Evolutionary conservation across 2,888 invertebrate genomes (phyloP), one percentile per base, ranked within the genome.

Genomic region (Ischnura elegans): DNA sequence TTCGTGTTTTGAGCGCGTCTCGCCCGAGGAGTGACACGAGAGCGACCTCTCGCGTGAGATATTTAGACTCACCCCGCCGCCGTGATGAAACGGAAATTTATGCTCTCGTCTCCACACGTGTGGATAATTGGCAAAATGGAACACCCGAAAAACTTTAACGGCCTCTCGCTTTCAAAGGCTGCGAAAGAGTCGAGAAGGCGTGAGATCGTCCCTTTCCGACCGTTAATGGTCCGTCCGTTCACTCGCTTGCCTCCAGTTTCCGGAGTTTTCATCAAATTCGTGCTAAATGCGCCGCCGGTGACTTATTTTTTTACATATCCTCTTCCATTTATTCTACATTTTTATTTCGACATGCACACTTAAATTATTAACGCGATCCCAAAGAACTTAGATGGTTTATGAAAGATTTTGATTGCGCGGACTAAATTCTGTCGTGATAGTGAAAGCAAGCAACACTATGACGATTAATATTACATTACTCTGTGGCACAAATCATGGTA

Each of bases 41-140:
- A 6, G 47, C 47, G 47, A 47, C 47, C 16, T 47, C 16, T n/a
- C n/a, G n/a, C n/a, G n/a, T 6, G 61, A 25, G 61, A 61, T 61
- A 16, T 61, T 61, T 61, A 61, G 8, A 61, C n/a, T 16, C 25
- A 61, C n/a, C 61, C 61, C 61, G 5, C 5, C 3, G 25, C 61
- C 61, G 61, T 61, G 25, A 61, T 16, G 61, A 61, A 61, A 61
- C 61, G 61, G 61, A 61, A 61, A 61, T 61, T 61, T 61, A 61
- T 61, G 61, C 61, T 61, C 61, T 61, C 61, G 61, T n/a, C 2
- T 25, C 25, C 61, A 19, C 51, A 61, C 61, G 61, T 61, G 61
- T 61, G 61, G 25, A 25, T 61, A 61, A 61, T 61, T 61, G 61
- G 61, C 2, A 8, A 51, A 51, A 51, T 51, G 51, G 25, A n/a